Evolutionary conservation across 35 echinoderm and acorn worm species (phyloP).

Genomic region (Lytechinus pictus): DNA sequence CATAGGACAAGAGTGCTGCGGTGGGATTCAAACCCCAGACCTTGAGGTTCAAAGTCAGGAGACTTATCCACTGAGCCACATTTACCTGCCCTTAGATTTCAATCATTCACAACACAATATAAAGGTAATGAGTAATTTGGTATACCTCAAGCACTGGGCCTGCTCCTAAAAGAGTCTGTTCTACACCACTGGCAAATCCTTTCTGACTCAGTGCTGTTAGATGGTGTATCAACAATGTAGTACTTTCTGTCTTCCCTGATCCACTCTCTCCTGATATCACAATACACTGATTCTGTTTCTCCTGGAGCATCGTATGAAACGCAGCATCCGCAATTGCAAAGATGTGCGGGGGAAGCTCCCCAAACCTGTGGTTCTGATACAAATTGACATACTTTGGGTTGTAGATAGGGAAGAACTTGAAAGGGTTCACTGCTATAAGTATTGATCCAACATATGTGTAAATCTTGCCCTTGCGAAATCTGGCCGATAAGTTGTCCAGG

Average conservation of each 20-base stretch:
- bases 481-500: slow-evolving; percentile 79
- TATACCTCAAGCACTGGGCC: slow-evolving; percentile 98
- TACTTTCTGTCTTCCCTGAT: slow-evolving; percentile 97
- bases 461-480: slow-evolving; percentile 96
- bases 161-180: slow-evolving; percentile 95
- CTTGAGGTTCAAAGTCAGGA: too few relatives aligned
- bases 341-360: slow-evolving; percentile 91
- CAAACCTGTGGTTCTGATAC: slow-evolving; percentile 96
- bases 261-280: slow-evolving; percentile 99
- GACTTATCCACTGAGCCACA: too few relatives aligned
- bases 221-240: slow-evolving; percentile 92
- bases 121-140: too few relatives aligned
- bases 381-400: slow-evolving; percentile 98
- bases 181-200: slow-evolving; percentile 92
- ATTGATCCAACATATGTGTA: slow-evolving; percentile 99
- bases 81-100: too few relatives aligned
- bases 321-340: slow-evolving; percentile 98
- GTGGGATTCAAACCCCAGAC: too few relatives aligned
- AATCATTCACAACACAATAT: too few relatives aligned
- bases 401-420: slow-evolving; percentile 93
- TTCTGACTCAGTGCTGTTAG: slow-evolving; percentile 95
- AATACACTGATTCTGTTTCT: slow-evolving; percentile 90
- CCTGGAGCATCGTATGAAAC: slow-evolving; percentile 97
- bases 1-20: too few relatives aligned
- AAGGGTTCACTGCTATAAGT: slow-evolving; percentile 94